Evolutionary conservation across 2,113 vertebrate genomes (phyloP), one percentile per base, ranked within the genome.

Genomic region (Tyrannus savana): DNA sequence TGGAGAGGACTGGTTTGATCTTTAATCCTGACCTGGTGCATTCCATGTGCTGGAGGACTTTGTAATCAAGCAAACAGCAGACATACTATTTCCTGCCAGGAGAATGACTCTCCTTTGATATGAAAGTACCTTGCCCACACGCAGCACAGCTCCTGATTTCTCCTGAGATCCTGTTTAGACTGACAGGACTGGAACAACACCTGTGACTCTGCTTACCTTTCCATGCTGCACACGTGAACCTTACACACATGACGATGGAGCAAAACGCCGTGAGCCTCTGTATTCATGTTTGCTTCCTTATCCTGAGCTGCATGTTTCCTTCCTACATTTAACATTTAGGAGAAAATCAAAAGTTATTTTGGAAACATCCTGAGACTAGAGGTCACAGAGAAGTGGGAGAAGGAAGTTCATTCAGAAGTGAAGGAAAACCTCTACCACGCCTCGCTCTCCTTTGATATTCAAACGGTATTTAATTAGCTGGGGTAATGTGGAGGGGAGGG

Each of bases 341-440:
- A 46, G 76, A 95, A 97, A 93, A 98, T 98, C 74, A 59, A 53
- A 19, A 80, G 33, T 87, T 98, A 91, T 96, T 97, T 98, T 80
- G 95, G 83, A 35, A 68, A 92, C 69, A 97, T 98, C 87, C 82
- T 98, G 84, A 68, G 47, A 62, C 60, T 97, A 31, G 98, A 98
- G 77, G 86, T 73, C 89, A 83, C 9, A 0, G 92, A 76, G 17
- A 96, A 94, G 77, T 98, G 98, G 98, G 81, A 85, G 35, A 93
- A 73, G 14, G 90, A 80, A 7, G 78, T 94, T 81, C 72, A 89
- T 66, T 95, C 96, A 7, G 97, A 97, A 21, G 64, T 95, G 69
- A 49, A 93, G 31, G 93, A 95, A 88, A 97, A 93, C 73, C 96
- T 59, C 27, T 98, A 97, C 90, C 76, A 90, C 19, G 47, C 94